These are phyloP conservation scores for Myotis daubentonii DNA, from an alignment of 2,797 vertebrate species.

Conservation along the genomic window DNA sequence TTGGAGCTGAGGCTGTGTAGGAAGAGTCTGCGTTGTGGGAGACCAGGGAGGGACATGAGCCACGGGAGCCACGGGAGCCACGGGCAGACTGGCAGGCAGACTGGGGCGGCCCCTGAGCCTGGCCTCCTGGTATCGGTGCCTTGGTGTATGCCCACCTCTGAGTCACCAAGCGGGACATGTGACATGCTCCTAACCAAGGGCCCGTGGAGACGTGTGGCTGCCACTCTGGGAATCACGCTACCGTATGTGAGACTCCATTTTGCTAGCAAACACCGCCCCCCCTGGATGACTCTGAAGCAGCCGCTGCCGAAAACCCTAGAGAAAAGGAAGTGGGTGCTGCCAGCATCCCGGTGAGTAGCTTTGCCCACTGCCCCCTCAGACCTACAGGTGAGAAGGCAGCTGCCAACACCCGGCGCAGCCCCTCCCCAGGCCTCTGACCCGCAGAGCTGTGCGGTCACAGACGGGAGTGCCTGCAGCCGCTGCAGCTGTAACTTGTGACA, in stretches of 20 bases:
- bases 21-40: neutral
- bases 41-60: too few relatives aligned
- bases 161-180: too few relatives aligned
- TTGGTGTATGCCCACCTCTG: too few relatives aligned
- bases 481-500: neutral
- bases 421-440: neutral
- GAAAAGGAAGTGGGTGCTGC: accelerated
- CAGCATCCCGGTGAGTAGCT: accelerated
- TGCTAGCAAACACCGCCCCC: accelerated
- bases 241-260: accelerated
- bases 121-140: neutral
- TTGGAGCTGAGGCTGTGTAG: neutral
- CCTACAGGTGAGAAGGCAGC: neutral
- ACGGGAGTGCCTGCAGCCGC: neutral
- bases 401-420: neutral
- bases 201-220: accelerated
- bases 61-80: too few relatives aligned
- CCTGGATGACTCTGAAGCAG: neutral
- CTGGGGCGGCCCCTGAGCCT: neutral
- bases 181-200: neutral
- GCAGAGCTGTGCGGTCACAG: accelerated
- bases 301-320: neutral
- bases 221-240: accelerated
- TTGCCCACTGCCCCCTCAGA: accelerated
- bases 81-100: too few relatives aligned